Evolutionary conservation across 2,888 invertebrate genomes (phyloP), one percentile per base, ranked within the genome.

Genomic region (Cataglyphis altisquamis): DNA sequence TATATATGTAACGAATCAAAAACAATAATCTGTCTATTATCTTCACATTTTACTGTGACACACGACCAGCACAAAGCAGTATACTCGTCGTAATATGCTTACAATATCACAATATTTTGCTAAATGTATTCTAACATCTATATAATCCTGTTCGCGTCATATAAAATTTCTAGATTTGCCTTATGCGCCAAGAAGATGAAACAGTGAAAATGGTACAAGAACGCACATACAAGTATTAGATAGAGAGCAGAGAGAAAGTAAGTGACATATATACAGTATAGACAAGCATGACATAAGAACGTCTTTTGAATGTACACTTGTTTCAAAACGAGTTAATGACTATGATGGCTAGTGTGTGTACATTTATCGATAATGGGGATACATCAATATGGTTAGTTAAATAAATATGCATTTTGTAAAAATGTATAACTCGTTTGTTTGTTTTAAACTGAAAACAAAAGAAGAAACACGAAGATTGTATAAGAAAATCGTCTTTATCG

Each of bases 211-310:
- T 91, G 88, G 85, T 92, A 93, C 89, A 93, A 90, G 92, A 91
- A 94, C 91, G 93, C 93, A 94, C 93, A 94, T 92, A 92, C 90
- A 93, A 90, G 90, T 93, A 92, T 94, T 94, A 93, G 91, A 91
- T 91, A 93, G 92, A 94, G 91, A 93, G 91, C 93, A 92, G 84
- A 92, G 89, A 92, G 92, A 92, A 92, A 93, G 91, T 92, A 90
- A 91, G 91, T 92, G n/a, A 93, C 92, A 93, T 91, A 92, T 91
- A 93, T 90, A 92, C 90, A 93, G 91, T 92, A 90, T 93, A 90
- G 90, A 92, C 92, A 93, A 93, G 93, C 93, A 93, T 88, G 88
- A 85, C 88, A 90, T 86, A 88, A 88, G 83, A 87, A 88, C 83
- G 84, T 88, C 70, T 85, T 87, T 88, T 83, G 74, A 88, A 88